phyloP scores from a whole-genome alignment of 2,888 invertebrate genomes.

The Magallana nippona region DNA sequence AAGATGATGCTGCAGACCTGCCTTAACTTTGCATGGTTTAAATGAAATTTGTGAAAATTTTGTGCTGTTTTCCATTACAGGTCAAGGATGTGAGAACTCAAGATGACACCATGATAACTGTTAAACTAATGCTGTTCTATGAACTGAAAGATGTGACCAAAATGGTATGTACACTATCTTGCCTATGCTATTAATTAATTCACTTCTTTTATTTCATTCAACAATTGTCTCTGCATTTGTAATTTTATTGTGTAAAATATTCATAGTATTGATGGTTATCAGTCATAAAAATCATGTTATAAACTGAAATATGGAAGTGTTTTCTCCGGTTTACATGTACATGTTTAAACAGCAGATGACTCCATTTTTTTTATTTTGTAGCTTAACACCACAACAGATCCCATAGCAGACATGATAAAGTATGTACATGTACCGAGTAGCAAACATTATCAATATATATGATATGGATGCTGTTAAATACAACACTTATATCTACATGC shows the following conservation, averaged over 20 bases:
- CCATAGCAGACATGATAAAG: constrained; percentile 78
- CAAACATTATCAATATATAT: background rate
- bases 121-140: constrained; percentile 78
- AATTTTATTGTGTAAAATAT: too few relatives aligned
- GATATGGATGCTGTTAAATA: background rate
- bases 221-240: background rate
- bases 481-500: too few relatives aligned
- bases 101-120: constrained; percentile 77
- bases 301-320: background rate
- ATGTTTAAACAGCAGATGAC: too few relatives aligned
- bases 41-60: background rate
- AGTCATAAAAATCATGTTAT: background rate
- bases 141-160: constrained; percentile 73
- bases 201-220: background rate
- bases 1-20: too few relatives aligned
- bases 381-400: constrained; percentile 77
- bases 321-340: background rate
- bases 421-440: constrained; percentile 57
- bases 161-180: constrained; percentile 67
- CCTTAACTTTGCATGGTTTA: too few relatives aligned
- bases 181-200: background rate
- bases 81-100: constrained; percentile 75
- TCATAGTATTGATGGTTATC: too few relatives aligned
- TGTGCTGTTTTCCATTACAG: constrained; percentile 53
- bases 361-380: constrained; percentile 52